A percentile compares a stretch with the other conserved stretches of the same genome.
Evolutionary conservation across 1,140 invertebrate genomes (phyloP).

Genomic region (Sipha flava): DNA sequence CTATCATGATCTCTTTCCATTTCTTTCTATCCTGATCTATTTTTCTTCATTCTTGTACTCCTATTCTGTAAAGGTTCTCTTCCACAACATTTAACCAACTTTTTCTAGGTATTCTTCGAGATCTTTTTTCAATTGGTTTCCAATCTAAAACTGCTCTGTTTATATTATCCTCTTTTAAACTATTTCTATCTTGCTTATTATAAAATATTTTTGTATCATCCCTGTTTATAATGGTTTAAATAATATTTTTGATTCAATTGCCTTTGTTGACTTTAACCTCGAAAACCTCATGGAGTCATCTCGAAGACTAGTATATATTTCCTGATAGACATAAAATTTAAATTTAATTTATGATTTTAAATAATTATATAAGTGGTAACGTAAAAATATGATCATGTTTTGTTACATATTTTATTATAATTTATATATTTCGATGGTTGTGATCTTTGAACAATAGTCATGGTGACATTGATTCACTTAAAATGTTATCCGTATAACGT

Average conservation of each 20-base stretch:
- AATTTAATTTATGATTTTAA: not conserved
- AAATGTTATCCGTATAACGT: not conserved
- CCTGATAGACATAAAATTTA: no score
- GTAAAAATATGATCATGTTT: not conserved
- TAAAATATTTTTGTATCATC: not conserved
- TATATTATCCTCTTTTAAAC: no score
- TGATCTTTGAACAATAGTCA: conserved; percentile 19
- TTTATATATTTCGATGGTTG: not conserved
- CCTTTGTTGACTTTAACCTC: not conserved
- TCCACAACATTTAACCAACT: no score
- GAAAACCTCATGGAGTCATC: not conserved
- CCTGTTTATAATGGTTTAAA: not conserved
- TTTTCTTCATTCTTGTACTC: no score
- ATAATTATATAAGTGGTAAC: not conserved
- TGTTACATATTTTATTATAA: not conserved
- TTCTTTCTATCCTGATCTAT: no score
- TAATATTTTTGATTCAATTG: not conserved
- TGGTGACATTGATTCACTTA: conserved; percentile 15
- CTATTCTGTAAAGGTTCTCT: no score
- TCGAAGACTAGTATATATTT: not conserved
- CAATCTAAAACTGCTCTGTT: no score
- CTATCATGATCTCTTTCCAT: no score
- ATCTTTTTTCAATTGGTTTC: no score
- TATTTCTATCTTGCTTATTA: not conserved
- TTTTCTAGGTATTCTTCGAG: no score